Conservation (phyloP, 2,888 invertebrate species). For the Campopleginae sp. region DNA sequence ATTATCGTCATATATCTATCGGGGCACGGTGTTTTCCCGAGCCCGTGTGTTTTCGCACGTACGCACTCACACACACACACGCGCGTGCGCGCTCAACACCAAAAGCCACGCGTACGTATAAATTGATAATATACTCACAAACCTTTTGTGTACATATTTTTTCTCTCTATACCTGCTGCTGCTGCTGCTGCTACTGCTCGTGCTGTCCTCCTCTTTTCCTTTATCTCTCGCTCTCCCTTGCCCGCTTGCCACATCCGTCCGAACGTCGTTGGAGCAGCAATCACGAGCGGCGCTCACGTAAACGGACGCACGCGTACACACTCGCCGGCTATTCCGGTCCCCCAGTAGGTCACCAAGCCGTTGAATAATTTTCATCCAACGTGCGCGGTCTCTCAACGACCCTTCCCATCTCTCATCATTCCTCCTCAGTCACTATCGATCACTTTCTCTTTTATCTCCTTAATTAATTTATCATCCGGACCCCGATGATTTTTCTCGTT, state of each 20-base stretch:
- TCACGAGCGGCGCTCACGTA: constrained; percentile 64
- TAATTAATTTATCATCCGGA: background rate
- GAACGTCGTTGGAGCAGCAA: constrained; percentile 66
- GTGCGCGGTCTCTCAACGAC: constrained; percentile 42
- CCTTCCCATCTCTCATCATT: constrained; percentile 54
- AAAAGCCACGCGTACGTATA: background rate
- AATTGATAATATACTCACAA: background rate
- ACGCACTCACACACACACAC: constrained; percentile 1
- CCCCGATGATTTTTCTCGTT: too few relatives aligned
- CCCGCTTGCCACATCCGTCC: constrained; percentile 68
- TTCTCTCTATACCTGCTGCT: constrained; percentile 40
- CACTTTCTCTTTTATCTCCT: background rate
- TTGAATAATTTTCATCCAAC: constrained; percentile 61
- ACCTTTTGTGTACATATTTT: background rate
- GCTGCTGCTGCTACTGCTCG: too few relatives aligned
- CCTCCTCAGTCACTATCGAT: constrained; percentile 34
- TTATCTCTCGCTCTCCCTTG: constrained; percentile 21
- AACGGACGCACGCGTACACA: constrained; percentile 68
- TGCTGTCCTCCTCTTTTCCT: background rate
- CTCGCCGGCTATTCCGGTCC: constrained; percentile 67
- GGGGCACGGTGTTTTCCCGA: background rate
- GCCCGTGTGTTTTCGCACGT: constrained; percentile 46
- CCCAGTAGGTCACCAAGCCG: constrained; percentile 68
- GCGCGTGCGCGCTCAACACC: too few relatives aligned
- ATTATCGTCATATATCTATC: constrained; percentile 15